Evolutionary conservation across 2,888 invertebrate genomes (phyloP), one percentile per base, ranked within the genome.

Genomic region (Actias luna): DNA sequence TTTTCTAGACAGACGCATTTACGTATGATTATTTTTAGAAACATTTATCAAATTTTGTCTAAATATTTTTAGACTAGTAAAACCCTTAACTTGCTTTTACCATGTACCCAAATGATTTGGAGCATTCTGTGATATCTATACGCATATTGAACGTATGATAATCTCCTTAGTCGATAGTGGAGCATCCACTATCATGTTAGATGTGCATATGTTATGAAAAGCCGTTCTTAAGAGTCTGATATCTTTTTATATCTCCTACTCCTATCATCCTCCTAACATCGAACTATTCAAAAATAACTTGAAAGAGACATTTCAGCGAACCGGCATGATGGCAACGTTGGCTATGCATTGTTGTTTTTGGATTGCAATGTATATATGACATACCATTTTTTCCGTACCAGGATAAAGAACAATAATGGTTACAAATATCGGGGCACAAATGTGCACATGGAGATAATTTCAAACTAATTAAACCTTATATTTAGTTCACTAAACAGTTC

Each of bases 81-180:
- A 50, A 22, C 22, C 46, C 46, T 25, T 50, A 50, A 50, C 25
- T 50, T 22, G 46, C 46, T 50, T 50, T 25, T 22, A n/a, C 55
- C 18, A 55, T 12, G 5, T 16, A 16, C 29, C n/a, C 55, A 29
- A 55, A 29, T 55, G 55, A 55, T 29, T 29, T 29, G 29, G n/a
- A 55, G 55, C 55, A 29, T 55, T 29, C 29, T 55, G 55, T 29
- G 55, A 55, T 55, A 55, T 55, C 29, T 18, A 29, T 55, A 55
- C 55, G 55, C 55, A 29, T 55, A 55, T 29, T 55, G 29, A 55
- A 55, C 7, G 29, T 29, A 55, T 55, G 52, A 55, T 55, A 55
- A 55, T 55, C 55, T 55, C n/a, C 29, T 55, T 55, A 55, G 29
- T 5, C 5, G 29, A 16, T 29, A 12, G 55, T 29, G 55, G 55